phyloP scores from a whole-genome alignment of 2,113 vertebrate genomes.

The Elgaria multicarinata region DNA sequence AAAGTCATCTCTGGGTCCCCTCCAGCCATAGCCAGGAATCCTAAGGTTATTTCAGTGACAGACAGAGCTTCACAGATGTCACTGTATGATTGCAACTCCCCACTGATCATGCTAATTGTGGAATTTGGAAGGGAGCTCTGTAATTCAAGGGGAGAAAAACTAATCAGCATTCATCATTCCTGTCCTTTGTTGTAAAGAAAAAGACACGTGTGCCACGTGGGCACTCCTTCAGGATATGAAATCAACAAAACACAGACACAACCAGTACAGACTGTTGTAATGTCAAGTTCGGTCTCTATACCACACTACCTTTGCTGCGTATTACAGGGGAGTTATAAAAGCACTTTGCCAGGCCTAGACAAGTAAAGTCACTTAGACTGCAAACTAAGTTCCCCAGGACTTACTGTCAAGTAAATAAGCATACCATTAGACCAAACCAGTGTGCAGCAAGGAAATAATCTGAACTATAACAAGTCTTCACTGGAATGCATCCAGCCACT shows the following conservation, averaged over 20 bases:
- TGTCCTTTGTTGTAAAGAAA: neutral
- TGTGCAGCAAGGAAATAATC: neutral
- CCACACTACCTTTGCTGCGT: neutral
- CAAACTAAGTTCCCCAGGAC: neutral
- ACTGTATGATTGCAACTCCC: slow-evolving; percentile 89
- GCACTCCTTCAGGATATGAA: neutral
- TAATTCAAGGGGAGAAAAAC: slow-evolving; percentile 26
- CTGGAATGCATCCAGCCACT: neutral
- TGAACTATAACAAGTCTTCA: neutral
- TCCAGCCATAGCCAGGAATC: slow-evolving; percentile 90
- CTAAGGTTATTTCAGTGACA: slow-evolving; percentile 84
- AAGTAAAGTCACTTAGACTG: neutral
- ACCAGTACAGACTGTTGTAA: neutral
- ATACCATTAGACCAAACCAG: too few relatives aligned
- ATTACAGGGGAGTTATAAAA: neutral
- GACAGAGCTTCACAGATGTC: slow-evolving; percentile 92
- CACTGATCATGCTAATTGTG: slow-evolving; percentile 74
- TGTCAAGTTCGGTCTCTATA: neutral
- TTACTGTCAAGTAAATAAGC: neutral
- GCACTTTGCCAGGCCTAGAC: neutral
- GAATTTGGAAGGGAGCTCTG: slow-evolving; percentile 84
- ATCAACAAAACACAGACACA: fast-evolving
- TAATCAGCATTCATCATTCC: neutral
- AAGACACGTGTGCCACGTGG: neutral
- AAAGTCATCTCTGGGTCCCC: slow-evolving; percentile 82